Evolutionary conservation across 2,888 invertebrate genomes (phyloP), one percentile per base, ranked within the genome.

Genomic region (Scaptodrosophila latifasciaeformis): DNA sequence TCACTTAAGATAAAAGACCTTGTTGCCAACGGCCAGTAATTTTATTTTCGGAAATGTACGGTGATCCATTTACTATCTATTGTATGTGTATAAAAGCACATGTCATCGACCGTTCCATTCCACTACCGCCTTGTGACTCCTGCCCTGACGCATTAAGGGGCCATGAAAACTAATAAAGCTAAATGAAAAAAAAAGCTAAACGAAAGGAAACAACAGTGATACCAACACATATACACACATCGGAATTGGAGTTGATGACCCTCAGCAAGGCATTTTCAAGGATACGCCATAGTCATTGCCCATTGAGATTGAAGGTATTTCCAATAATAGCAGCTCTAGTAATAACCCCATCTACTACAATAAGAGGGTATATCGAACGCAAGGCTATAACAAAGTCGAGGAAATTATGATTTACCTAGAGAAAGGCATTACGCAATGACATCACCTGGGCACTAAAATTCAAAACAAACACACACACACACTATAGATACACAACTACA

Each of bases 241-340:
- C 54, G 54, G 68, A 64, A 61, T 62, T 75, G 74, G 64, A 61
- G 62, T 66, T 77, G 80, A 70, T 70, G 80, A 77, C 75, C 75
- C 75, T 80, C 80, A 62, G 75, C 77, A 60, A 80, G 78, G 77
- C 66, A 62, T 55, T 67, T 65, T 78, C 76, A 77, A 77, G 76
- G 76, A 77, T 81, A 70, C 54, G 54, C 24, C 40, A 52, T 15
- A 42, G 65, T 29, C 51, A 54, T 43, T 53, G 60, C 47, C 59
- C 62, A 60, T 49, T 56, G 53, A 77, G 76, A 81, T 76, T 80
- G 80, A 76, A 76, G 81, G 81, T 78, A 78, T 61, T 58, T 53
- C 65, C 50, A 44, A 43, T 31, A 50, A 50, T 37, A 13, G 35
- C 27, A 27, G 27, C 5, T 17, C 13, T 34, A 12, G 12, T 5